Conservation (phyloP, 2,797 vertebrate species). For the Anguilla megastoma region DNA sequence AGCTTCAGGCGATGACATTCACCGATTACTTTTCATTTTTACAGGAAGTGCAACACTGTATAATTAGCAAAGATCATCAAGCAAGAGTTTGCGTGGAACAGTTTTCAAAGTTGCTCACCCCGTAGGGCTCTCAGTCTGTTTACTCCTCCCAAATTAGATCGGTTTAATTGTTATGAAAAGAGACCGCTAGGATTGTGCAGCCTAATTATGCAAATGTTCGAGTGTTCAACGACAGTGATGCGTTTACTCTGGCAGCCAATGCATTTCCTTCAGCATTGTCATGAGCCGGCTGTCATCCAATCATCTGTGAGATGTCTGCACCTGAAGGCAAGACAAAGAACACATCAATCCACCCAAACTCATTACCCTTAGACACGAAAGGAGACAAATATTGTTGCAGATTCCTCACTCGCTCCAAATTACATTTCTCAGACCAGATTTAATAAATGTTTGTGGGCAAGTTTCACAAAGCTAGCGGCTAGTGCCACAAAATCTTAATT, state of each 20-base stretch:
- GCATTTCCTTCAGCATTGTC: constrained; percentile 91
- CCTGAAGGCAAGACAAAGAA: constrained; percentile 87
- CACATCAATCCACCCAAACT: constrained; percentile 89
- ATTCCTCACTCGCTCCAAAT: constrained; percentile 76
- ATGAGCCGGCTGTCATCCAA: constrained; percentile 88
- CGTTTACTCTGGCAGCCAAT: constrained; percentile 95
- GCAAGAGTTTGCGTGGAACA: constrained; percentile 88
- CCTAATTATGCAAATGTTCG: constrained; percentile 99
- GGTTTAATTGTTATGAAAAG: constrained; percentile 98
- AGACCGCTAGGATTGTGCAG: constrained; percentile 89
- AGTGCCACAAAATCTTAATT: constrained; percentile 67
- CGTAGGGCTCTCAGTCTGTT: constrained; percentile 95
- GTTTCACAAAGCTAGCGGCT: constrained; percentile 70
- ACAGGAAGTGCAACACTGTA: constrained; percentile 86
- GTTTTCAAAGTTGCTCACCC: constrained; percentile 88
- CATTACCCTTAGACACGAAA: constrained; percentile 88
- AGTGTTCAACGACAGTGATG: constrained; percentile 94
- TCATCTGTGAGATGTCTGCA: constrained; percentile 73
- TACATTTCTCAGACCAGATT: constrained; percentile 76
- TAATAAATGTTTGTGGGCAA: constrained; percentile 74
- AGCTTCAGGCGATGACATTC: constrained; percentile 90
- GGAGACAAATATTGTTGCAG: constrained; percentile 91
- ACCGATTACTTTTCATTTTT: constrained; percentile 83
- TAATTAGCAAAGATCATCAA: constrained; percentile 99
- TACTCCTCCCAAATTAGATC: constrained; percentile 98